phyloP scores from a whole-genome alignment of 2,888 invertebrate species.

The Cataglyphis cursor region DNA sequence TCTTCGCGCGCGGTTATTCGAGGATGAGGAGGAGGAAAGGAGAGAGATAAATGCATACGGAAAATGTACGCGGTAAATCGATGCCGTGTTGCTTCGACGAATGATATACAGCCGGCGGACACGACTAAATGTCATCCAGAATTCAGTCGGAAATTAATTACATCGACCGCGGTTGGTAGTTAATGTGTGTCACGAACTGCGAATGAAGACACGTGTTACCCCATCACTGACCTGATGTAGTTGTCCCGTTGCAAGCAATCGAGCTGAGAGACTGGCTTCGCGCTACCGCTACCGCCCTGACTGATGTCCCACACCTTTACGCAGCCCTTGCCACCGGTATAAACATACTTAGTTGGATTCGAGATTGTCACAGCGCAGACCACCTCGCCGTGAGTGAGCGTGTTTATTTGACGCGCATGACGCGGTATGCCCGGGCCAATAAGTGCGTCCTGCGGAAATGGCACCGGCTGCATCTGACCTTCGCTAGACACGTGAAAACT shows the following conservation, averaged over 20 bases:
- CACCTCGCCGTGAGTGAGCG: constrained; percentile 97
- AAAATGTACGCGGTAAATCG: constrained; percentile 50
- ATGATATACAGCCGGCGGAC: constrained; percentile 56
- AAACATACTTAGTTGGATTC: constrained; percentile 97
- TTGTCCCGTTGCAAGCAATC: constrained; percentile 98
- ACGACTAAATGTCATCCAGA: constrained; percentile 59
- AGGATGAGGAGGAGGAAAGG: neutral
- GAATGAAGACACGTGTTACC: constrained; percentile 57
- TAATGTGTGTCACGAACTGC: constrained; percentile 55
- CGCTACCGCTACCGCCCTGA: constrained; percentile 93
- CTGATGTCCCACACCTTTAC: constrained; percentile 99
- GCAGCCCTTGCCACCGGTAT: constrained; percentile 98
- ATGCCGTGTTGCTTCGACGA: constrained; percentile 45
- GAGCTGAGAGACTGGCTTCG: constrained; percentile 95
- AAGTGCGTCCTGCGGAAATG: constrained; percentile 97
- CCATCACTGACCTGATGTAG: constrained; percentile 91
- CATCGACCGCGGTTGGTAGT: constrained; percentile 52
- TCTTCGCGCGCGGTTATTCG: constrained; percentile 17
- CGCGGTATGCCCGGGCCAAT: constrained; percentile 97
- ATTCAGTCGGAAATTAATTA: constrained; percentile 66
- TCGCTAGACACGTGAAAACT: constrained; percentile 97
- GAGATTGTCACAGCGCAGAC: constrained; percentile 99
- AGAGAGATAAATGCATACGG: constrained; percentile 39
- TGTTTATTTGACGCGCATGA: constrained; percentile 96
- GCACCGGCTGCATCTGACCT: constrained; percentile 96